A percentile compares a stretch with the other conserved stretches of the same genome.
Conservation (phyloP, 2,888 invertebrate species). For the Acleris laterana region DNA sequence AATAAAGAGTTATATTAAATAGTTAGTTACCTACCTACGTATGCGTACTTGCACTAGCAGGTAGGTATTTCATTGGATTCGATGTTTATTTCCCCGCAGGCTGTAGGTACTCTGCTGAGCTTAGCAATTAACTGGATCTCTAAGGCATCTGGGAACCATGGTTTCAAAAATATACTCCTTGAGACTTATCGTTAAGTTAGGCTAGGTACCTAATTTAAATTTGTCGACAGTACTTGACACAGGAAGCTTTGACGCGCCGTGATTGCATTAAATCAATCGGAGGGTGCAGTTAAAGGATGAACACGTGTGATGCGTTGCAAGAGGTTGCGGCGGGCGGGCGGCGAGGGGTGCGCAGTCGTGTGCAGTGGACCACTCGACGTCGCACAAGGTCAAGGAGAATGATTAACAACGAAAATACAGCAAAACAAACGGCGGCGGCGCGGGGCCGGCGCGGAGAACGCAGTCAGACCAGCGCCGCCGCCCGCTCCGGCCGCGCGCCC, state of each 20-base stretch:
- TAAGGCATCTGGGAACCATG: too few species aligned
- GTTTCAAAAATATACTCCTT: not conserved
- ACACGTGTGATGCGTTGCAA: slow-evolving; percentile 77
- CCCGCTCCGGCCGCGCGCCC: slow-evolving; percentile 72
- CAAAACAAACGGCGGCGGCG: slow-evolving; percentile 81
- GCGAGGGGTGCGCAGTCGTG: slow-evolving; percentile 80
- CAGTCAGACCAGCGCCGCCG: slow-evolving; percentile 80
- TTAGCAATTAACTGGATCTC: too few species aligned
- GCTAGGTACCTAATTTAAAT: not conserved
- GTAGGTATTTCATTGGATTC: too few species aligned
- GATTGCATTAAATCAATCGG: slow-evolving; percentile 25
- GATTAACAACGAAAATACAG: slow-evolving; percentile 85
- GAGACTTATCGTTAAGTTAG: not conserved
- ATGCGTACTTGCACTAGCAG: too few species aligned
- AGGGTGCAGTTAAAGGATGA: slow-evolving; percentile 48
- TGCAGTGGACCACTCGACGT: slow-evolving; percentile 84
- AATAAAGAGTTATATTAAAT: too few species aligned
- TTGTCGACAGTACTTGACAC: not conserved
- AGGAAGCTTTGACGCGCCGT: slow-evolving; percentile 2
- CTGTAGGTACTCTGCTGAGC: not conserved
- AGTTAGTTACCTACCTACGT: too few species aligned
- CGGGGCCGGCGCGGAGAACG: slow-evolving; percentile 71
- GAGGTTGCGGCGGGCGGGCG: slow-evolving; percentile 67
- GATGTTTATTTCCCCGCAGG: not conserved
- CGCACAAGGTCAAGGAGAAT: slow-evolving; percentile 85